Percentiles rank a stretch among this genome's conserved stretches.
These are phyloP conservation scores for Drosophila testacea DNA, from an alignment of 2,888 invertebrate species.

Conservation along the genomic window DNA sequence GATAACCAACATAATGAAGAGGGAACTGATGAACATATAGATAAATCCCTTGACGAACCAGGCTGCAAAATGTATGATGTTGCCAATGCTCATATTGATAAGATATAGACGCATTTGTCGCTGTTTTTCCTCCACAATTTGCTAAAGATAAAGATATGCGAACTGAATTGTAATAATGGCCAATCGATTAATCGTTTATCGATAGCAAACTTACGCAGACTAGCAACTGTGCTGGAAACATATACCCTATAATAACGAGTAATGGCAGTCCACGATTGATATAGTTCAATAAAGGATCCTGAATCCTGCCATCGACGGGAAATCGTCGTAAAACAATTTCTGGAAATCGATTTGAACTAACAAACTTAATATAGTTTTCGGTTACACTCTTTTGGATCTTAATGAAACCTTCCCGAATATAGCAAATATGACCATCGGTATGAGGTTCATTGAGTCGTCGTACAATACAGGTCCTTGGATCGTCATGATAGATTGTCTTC, in stretches of 20 bases:
- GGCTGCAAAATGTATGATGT: constrained; percentile 92
- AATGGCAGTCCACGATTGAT: constrained; percentile 89
- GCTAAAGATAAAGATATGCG: constrained; percentile 21
- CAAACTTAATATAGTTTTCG: constrained; percentile 80
- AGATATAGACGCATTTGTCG: constrained; percentile 49
- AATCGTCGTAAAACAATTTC: constrained; percentile 61
- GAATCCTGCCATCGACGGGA: constrained; percentile 85
- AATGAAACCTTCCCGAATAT: constrained; percentile 88
- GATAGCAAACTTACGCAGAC: constrained; percentile 85
- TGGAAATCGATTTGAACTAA: constrained; percentile 23
- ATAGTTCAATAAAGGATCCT: constrained; percentile 88
- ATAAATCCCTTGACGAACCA: constrained; percentile 92
- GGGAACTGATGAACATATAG: constrained; percentile 87
- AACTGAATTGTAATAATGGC: background rate
- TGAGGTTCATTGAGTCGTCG: constrained; percentile 39
- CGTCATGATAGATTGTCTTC: constrained; percentile 59
- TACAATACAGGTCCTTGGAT: constrained; percentile 21
- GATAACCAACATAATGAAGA: constrained; percentile 86
- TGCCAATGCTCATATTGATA: constrained; percentile 85
- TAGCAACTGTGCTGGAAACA: constrained; percentile 91
- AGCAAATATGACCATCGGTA: constrained; percentile 86
- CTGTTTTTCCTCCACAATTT: constrained; percentile 55
- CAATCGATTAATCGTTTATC: no score
- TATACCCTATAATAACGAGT: constrained; percentile 91
- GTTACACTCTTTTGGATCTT: constrained; percentile 87